These are phyloP conservation scores for Drosophila mauritiana DNA, from an alignment of 1,140 invertebrate species.

Conservation along the genomic window DNA sequence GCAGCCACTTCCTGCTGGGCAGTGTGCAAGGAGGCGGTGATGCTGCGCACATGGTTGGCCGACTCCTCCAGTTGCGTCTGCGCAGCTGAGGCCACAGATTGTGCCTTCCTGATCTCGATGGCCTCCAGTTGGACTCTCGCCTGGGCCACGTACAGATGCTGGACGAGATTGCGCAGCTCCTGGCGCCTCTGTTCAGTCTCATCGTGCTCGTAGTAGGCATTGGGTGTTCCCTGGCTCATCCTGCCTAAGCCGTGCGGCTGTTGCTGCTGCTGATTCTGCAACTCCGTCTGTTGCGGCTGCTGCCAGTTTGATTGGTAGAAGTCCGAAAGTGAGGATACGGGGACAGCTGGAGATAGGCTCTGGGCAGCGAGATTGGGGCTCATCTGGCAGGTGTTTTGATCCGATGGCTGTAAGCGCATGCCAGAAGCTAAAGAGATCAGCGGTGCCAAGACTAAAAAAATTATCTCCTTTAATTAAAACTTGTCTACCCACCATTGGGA, in stretches of 20 bases:
- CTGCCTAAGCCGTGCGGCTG: constrained; percentile 2
- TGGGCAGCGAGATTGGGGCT: background rate
- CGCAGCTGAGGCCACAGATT: constrained; percentile 68
- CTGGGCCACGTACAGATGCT: constrained; percentile 81
- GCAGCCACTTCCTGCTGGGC: constrained; percentile 81
- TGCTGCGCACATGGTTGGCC: constrained; percentile 76
- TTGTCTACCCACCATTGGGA: constrained; percentile 5
- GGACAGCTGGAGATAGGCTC: background rate
- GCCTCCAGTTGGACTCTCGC: constrained; percentile 81
- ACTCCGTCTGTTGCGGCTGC: constrained; percentile 1
- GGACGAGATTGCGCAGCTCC: constrained; percentile 70
- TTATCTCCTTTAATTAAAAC: background rate
- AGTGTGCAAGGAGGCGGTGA: constrained; percentile 76
- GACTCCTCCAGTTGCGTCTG: constrained; percentile 74
- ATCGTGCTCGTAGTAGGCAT: constrained; percentile 25
- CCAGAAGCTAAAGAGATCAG: background rate
- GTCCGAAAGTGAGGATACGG: background rate
- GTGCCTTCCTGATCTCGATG: constrained; percentile 75
- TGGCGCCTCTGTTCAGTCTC: constrained; percentile 56
- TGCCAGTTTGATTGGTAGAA: constrained; percentile 1
- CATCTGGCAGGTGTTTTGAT: constrained; percentile 4
- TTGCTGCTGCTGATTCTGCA: background rate
- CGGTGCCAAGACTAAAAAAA: too few relatives aligned
- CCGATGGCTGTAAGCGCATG: background rate
- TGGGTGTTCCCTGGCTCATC: background rate